Conservation (phyloP, 64 coral and sea anemone genomes). For the Anthopleura sola region DNA sequence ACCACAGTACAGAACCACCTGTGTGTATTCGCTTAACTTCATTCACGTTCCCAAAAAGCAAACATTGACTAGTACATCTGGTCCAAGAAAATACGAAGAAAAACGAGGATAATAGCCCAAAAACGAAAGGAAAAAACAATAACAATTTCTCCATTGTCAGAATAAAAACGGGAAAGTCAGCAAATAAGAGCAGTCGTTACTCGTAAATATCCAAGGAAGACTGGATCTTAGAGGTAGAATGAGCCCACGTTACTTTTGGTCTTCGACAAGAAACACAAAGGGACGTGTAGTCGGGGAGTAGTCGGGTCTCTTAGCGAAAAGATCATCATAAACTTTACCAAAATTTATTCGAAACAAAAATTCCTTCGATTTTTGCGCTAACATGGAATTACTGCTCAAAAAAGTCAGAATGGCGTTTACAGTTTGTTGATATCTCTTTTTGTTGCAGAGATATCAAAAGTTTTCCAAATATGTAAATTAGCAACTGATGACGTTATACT, state of each 20-base stretch:
- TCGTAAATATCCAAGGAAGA: neutral
- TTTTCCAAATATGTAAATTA: no score
- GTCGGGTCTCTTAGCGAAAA: no score
- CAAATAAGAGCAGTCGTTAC: neutral
- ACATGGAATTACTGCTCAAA: no score
- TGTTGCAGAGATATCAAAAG: no score
- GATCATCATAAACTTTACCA: no score
- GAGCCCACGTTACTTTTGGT: neutral
- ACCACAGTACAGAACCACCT: neutral
- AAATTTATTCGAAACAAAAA: no score
- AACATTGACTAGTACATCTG: neutral
- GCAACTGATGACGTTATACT: no score
- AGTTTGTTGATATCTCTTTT: no score
- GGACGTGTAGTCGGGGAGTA: no score
- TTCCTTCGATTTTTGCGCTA: no score
- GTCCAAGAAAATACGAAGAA: neutral
- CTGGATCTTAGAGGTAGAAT: neutral
- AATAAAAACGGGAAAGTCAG: neutral
- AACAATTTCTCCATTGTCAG: neutral
- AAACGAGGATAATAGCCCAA: neutral
- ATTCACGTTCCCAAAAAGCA: neutral
- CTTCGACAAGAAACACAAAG: no score
- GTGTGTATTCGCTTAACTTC: slow-evolving; percentile 5
- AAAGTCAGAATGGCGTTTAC: no score
- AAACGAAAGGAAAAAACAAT: neutral